Conservation (phyloP, 1,140 invertebrate species). For the Euglossa dilemma region DNA sequence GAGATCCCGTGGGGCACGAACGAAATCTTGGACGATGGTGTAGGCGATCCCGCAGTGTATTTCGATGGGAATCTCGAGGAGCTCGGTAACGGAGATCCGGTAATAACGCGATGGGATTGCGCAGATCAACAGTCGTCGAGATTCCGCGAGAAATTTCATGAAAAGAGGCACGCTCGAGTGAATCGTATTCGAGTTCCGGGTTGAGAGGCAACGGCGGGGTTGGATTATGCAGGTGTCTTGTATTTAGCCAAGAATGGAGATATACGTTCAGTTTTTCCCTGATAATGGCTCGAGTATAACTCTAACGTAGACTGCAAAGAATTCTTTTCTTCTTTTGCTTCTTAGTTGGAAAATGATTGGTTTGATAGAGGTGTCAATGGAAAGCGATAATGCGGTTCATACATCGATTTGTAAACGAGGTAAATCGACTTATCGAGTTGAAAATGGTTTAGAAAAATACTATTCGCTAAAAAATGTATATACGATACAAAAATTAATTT, state of each 20-base stretch:
- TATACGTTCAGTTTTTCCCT: not conserved
- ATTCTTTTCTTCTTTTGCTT: too few species aligned
- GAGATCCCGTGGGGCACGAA: slow-evolving; percentile 23
- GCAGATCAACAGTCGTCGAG: slow-evolving; percentile 10
- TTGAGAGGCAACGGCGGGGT: not conserved
- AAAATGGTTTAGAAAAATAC: too few species aligned
- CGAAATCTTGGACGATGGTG: slow-evolving; percentile 44
- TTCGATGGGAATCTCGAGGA: slow-evolving; percentile 27
- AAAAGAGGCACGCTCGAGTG: not conserved
- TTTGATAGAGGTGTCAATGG: too few species aligned
- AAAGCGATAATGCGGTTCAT: too few species aligned
- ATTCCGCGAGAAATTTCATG: slow-evolving; percentile 22
- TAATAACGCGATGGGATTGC: slow-evolving; percentile 38
- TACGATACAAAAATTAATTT: too few species aligned
- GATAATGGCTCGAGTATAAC: not conserved
- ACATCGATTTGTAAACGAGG: too few species aligned
- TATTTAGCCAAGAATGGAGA: too few species aligned
- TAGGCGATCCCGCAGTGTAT: slow-evolving; percentile 5
- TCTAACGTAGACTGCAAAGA: too few species aligned
- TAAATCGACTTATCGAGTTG: too few species aligned
- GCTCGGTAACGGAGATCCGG: slow-evolving; percentile 18
- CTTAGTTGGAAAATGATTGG: too few species aligned
- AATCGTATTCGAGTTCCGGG: not conserved
- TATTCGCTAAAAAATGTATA: too few species aligned
- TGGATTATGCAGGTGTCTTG: not conserved